Base-by-base conservation (phyloP, 1,140 invertebrate genomes). In the Probaryconus sp. region DNA sequence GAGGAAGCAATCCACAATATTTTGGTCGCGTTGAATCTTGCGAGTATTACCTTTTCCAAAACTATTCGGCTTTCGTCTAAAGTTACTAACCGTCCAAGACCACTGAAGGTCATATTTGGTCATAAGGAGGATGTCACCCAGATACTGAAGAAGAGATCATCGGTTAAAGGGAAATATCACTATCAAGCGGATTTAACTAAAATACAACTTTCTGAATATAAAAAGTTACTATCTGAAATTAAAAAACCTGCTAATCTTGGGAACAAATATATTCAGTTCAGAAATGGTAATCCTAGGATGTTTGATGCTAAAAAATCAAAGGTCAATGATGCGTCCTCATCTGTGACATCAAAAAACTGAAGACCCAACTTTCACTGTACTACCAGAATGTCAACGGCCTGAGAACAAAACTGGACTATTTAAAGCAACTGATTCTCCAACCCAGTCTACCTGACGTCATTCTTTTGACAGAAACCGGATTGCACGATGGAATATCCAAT, bases 311-410 rank as follows among this genome's bases (percentile, higher is more conserved):
- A 40, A 7, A 40, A 18, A 40, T 3, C 2, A 40, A 9, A 1
- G 7, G 1, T n/a, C n/a, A n/a, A n/a, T n/a, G n/a, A 40, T 2
- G 5, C 16, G 2, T 14, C n/a, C n/a, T n/a, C n/a, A n/a, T n/a
- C n/a, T n/a, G n/a, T 7, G 14, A 9, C 3, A 9, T 31, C 45
- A 55, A 55, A 55, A 55, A 55, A 55, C 35, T 37, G 6, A 17
- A 9, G 9, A 38, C 38, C 3, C 2, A 33, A 4, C 1, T 40
- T 1, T 7, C 0, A 9, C 14, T 55, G 7, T 55, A 55, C 18
- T 53, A 53, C 31, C 48, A 53, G 18, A 53, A 55, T 28, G 33
- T 55, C 2, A 55, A 35, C 5, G 50, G 50, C 6, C 35, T 55
- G 5, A 9, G 50, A 2, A 55, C 50, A 3, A 55, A 55, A 28